phyloP scores from a whole-genome alignment of 2,888 invertebrate species.

The Marronus borbonicus region DNA sequence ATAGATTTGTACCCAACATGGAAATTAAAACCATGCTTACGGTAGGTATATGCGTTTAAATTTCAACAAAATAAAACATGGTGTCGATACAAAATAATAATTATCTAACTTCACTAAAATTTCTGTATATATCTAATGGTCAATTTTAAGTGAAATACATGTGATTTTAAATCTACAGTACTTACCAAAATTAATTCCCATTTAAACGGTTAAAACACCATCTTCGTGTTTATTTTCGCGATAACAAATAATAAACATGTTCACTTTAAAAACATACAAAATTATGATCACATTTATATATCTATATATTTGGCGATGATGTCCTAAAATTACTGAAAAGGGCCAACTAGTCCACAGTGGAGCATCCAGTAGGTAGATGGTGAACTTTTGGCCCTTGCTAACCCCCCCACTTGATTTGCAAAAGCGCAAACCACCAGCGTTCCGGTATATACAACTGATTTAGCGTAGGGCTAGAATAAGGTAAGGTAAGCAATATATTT shows the following conservation, averaged over 20 bases:
- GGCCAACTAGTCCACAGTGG: slow-evolving; percentile 57
- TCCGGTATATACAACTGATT: slow-evolving; percentile 55
- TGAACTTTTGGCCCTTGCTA: slow-evolving; percentile 52
- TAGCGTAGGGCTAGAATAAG: slow-evolving; percentile 55
- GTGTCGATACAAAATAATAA: no score
- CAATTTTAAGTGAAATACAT: no score
- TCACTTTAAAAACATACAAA: slow-evolving; percentile 22
- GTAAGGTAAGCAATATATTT: slow-evolving; percentile 66
- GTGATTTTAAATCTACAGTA: neutral
- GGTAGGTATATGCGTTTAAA: no score
- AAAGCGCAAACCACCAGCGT: slow-evolving; percentile 65
- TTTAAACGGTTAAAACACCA: slow-evolving; percentile 1
- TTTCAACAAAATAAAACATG: no score
- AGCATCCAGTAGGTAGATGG: slow-evolving; percentile 55
- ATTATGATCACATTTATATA: slow-evolving; percentile 18
- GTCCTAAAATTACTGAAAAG: slow-evolving; percentile 56
- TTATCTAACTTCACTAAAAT: no score
- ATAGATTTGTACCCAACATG: no score
- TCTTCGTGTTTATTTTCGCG: neutral
- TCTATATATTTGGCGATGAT: slow-evolving; percentile 26
- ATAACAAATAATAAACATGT: neutral
- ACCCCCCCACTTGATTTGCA: slow-evolving; percentile 64
- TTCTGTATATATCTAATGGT: neutral
- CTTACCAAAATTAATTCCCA: slow-evolving; percentile 11
- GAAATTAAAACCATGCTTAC: no score